Conservation (phyloP, 2,888 invertebrate species). For the Apamea sordens region DNA sequence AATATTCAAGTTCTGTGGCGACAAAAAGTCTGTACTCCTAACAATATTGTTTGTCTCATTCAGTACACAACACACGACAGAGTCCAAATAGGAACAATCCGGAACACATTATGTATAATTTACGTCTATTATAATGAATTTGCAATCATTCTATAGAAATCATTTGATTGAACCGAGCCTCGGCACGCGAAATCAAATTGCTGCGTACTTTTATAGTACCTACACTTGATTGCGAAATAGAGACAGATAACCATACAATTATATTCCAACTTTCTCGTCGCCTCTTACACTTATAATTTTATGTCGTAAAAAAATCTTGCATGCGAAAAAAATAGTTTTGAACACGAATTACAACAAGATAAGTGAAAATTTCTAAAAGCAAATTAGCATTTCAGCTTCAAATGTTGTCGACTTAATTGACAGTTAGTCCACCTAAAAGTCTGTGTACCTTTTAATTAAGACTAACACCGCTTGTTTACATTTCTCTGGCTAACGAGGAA, state of each 20-base stretch:
- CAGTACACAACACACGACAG: slow-evolving; percentile 35
- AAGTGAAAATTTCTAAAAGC: slow-evolving; percentile 63
- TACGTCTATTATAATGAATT: slow-evolving; percentile 59
- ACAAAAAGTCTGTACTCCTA: slow-evolving; percentile 30
- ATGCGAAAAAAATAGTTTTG: slow-evolving; percentile 16
- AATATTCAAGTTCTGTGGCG: not conserved
- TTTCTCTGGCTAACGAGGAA: slow-evolving; percentile 66
- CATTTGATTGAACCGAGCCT: slow-evolving; percentile 48
- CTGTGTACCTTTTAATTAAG: slow-evolving; percentile 73
- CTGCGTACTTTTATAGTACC: slow-evolving; percentile 43
- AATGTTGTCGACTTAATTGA: slow-evolving; percentile 63
- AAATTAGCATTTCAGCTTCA: slow-evolving; percentile 60
- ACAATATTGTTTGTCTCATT: slow-evolving; percentile 47
- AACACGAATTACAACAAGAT: slow-evolving; percentile 21
- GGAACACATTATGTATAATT: slow-evolving; percentile 59
- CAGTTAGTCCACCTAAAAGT: slow-evolving; percentile 66
- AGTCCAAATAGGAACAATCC: slow-evolving; percentile 47
- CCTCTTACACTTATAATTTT: slow-evolving; percentile 49
- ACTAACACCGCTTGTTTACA: slow-evolving; percentile 69
- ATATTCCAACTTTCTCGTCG: slow-evolving; percentile 52
- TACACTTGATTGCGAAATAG: slow-evolving; percentile 51
- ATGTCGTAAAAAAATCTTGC: slow-evolving; percentile 39
- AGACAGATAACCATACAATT: slow-evolving; percentile 35
- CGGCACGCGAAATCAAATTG: slow-evolving; percentile 55
- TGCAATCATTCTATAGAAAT: slow-evolving; percentile 56